These are phyloP conservation scores for Sinocyclocheilus anophthalmus DNA, from an alignment of 2,113 vertebrate genomes.

Conservation along the genomic window DNA sequence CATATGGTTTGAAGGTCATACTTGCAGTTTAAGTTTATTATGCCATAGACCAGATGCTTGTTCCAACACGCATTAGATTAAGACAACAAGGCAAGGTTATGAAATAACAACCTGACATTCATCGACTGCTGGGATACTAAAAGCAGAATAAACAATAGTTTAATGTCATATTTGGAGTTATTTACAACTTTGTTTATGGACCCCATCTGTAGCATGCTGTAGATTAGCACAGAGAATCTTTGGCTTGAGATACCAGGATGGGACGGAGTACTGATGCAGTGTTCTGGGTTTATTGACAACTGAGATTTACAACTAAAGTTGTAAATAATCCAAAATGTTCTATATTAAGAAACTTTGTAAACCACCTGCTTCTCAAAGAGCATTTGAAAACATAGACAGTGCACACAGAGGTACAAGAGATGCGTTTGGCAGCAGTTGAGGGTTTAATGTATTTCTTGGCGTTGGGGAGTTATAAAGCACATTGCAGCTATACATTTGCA, in stretches of 20 bases:
- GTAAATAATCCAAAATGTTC: background rate
- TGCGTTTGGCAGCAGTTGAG: background rate
- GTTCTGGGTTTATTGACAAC: background rate
- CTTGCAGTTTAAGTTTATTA: background rate
- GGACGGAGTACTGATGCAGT: background rate
- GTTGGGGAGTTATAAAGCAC: background rate
- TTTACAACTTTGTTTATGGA: conserved; percentile 12
- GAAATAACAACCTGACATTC: background rate
- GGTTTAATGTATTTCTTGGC: conserved; percentile 3
- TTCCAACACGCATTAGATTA: background rate
- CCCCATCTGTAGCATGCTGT: background rate
- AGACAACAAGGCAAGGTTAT: conserved; percentile 6
- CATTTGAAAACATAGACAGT: background rate
- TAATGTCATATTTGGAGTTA: background rate
- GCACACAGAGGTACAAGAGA: background rate
- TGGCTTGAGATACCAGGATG: background rate
- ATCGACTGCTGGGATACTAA: conserved; percentile 11
- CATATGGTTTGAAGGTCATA: background rate
- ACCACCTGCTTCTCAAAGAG: background rate
- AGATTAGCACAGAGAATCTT: too few relatives aligned
- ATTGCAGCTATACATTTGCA: background rate
- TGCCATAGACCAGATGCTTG: background rate
- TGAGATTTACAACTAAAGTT: background rate
- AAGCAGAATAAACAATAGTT: background rate
- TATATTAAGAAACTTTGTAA: background rate